Percentiles rank a stretch among this genome's conserved stretches.
These are phyloP conservation scores for Drosophila meridiana DNA, from an alignment of 2,888 invertebrate species.

Conservation along the genomic window DNA sequence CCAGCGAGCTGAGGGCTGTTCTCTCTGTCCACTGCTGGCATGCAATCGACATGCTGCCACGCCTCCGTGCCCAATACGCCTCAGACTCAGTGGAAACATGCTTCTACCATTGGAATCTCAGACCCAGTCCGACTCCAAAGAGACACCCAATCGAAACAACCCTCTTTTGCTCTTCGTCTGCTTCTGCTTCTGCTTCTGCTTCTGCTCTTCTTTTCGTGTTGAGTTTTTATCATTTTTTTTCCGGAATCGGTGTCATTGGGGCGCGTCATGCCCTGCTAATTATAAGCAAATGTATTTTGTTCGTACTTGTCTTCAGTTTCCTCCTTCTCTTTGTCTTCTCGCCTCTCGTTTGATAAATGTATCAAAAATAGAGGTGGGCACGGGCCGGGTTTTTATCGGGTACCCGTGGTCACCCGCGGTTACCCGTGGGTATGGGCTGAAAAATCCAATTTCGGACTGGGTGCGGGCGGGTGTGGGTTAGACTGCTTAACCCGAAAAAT, in stretches of 20 bases:
- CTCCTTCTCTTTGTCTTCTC: conserved; percentile 3
- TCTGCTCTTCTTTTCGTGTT: conserved; percentile 8
- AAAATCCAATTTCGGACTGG: too few species aligned
- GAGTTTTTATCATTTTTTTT: conserved; percentile 36
- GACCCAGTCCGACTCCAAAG: conserved; percentile 17
- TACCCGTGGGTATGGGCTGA: too few species aligned
- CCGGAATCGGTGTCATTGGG: conserved; percentile 82
- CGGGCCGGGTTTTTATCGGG: too few species aligned
- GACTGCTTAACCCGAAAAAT: too few species aligned
- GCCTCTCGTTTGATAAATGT: conserved; percentile 35
- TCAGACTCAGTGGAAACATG: conserved; percentile 23
- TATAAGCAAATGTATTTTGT: conserved; percentile 60
- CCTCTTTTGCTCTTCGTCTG: conserved; percentile 45
- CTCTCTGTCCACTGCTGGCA: conserved; percentile 38
- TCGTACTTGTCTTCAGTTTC: conserved; percentile 26
- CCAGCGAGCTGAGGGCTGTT: conserved; percentile 31
- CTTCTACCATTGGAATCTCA: conserved; percentile 52
- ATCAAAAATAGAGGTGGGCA: too few species aligned
- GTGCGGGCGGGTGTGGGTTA: too few species aligned
- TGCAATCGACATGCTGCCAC: conserved; percentile 54
- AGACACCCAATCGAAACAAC: conserved; percentile 43
- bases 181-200: conserved; percentile 2
- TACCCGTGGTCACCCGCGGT: too few species aligned
- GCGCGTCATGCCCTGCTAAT: conserved; percentile 76
- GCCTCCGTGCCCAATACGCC: conserved; percentile 43